Evolutionary conservation across 2,113 vertebrate genomes (phyloP), one percentile per base, ranked within the genome.

Genomic region (Chunga burmeisteri): DNA sequence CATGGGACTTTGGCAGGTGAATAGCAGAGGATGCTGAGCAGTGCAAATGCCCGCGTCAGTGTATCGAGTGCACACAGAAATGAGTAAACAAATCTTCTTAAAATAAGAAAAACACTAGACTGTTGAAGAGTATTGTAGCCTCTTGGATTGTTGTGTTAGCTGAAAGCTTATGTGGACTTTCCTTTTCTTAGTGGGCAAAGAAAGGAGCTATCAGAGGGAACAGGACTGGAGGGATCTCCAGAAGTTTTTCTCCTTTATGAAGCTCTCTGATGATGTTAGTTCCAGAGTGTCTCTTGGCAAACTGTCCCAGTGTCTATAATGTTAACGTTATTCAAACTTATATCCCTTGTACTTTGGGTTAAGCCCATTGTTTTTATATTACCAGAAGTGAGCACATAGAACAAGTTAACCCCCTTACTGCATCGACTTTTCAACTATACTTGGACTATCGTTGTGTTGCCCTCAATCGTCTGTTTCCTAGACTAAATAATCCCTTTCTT

Each of bases 51-150:
- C 46, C 8, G 0, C 11, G 13, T 8, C 16, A 19, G 13, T 3
- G 10, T 14, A 8, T 13, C 0, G 0, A 34, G 12, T 5, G 42
- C 21, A 2, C 0, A 0, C 23, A 56, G 62, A 27, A 66, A 18
- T 13, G 16, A 32, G 8, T 1, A 10, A 80, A 23, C 16, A 25
- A 4, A 44, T 22, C 53, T 65, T 11, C 27, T 27, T 40, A 27
- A 42, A 58, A 7, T 46, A 70, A 44, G 34, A 56, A 68, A n/a
- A 88, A 2, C 56, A 30, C 15, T 3, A 42, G 34, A 2, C 19
- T 5, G 13, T 11, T 70, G 29, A 36, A 49, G 17, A 49, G 19
- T 32, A 13, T 20, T 6, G 3, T 18, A 12, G 20, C 30, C 12
- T 53, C 26, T 29, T 23, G 23, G 17, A 11, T 5, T 50, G 32